Base-by-base conservation (phyloP, 1,140 invertebrate genomes). In the Archivesica marissinica region DNA sequence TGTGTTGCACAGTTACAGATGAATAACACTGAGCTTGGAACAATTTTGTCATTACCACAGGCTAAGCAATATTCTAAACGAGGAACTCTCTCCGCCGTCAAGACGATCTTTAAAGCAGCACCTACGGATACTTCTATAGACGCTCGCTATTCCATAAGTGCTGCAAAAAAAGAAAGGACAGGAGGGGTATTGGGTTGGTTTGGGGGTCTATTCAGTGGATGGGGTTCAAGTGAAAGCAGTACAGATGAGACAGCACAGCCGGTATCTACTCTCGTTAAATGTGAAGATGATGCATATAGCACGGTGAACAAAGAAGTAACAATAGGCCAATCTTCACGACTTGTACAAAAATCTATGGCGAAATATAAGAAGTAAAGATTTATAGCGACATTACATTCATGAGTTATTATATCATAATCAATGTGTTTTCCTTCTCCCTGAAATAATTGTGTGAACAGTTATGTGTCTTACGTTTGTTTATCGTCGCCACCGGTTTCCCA, bases 61-160 rank as follows among this genome's bases (percentile, higher is more conserved):
- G 59, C 59, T 28, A 68, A 52, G 28, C 50, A 15, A 33, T 52
- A 47, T 9, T 66, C 78, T 35, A 68, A 80, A 15, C 33, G 68
- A 9, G 52, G 50, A 30, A 23, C 25, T 25, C 15, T 68, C 17
- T 39, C 38, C 6, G 78, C 15, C 2, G 61, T 54, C 0, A 47
- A 30, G 28, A 52, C 38, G 23, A 54, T 47, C 7, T 66, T 68
- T 11, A 47, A 50, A 52, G 17, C 64, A 15, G 35, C 28, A 28
- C 20, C 25, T 23, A 30, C 11, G n/a, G 38, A 17, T 11, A 28
- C 11, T 35, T 50, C 28, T 15, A 44, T 6, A 50, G 6, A 11
- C 9, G 66, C 35, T 41, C 4, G 23, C 1, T 41, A 70, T 28
- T 11, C 41, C 23, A 9, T 25, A 23, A 9, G 23, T 2, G 4